Base-by-base conservation (phyloP, 2,888 invertebrate genomes). In the Brenthis ino region DNA sequence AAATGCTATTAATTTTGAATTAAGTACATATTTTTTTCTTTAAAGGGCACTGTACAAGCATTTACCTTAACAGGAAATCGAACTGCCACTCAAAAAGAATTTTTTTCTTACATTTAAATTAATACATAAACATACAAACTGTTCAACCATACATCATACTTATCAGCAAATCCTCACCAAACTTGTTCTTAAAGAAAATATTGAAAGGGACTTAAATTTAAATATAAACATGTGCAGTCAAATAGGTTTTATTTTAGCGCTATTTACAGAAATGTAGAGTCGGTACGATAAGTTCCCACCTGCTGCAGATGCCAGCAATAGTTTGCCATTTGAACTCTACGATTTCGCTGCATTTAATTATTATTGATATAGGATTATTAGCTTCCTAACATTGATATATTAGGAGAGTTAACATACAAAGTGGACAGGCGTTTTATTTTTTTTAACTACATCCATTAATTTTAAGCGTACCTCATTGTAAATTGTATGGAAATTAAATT, bases 341-440 rank as follows among this genome's bases (percentile, higher is more conserved):
- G 37, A 51, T 37, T 33, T 63, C 51, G 37, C 37, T 63, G 20
- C 14, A 64, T 64, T 68, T 64, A 68, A 68, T 64, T 57, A 68
- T 68, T 64, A 64, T 68, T 68, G 68, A 63, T 68, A 68, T 57
- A 64, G 53, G 53, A 64, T 68, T 64, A 68, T 54, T 65, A 57
- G 57, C 13, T n/a, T 16, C 37, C 50, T 43, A n/a, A 43, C 63
- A 63, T 57, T 67, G 63, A 67, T 63, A 61, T 61, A 67, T 67
- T 57, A 24, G n/a, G 11, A 13, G 24, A 51, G 28, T 68, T 68
- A 64, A 64, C 51, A 64, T 68, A 43, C 53, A 64, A 43, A 70
- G 28, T 57, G 57, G 63, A 60, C 11, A 48, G 28, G 28, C 37
- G 11, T 43, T 11, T 43, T 11, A 43, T 60, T 60, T 50, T 47